Evolutionary conservation across 2,888 invertebrate genomes (phyloP), one percentile per base, ranked within the genome.

Genomic region (Pyrocoelia pectoralis): DNA sequence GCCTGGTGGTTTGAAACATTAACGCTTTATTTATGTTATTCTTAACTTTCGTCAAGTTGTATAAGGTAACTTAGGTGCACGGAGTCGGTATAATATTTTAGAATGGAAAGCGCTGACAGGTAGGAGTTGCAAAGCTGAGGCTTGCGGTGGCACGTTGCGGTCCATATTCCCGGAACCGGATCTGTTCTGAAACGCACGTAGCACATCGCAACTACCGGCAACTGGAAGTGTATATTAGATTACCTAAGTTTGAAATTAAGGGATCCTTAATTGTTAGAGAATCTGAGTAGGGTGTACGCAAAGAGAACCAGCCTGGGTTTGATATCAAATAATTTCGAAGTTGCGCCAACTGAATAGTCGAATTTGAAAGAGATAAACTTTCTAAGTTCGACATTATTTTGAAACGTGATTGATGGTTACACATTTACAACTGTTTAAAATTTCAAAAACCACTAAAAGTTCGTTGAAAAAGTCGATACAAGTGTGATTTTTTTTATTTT

Each of bases 171-270:
- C 62, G 65, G 67, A 67, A 65, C 62, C 67, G 67, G 67, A 67
- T 62, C 61, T 65, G 59, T 50, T 65, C 56, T 56, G 61, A 59
- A 67, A 65, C 67, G 67, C 67, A 67, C 67, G 67, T 67, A 67
- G 61, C 65, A 61, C 62, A 67, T 65, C 65, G 67, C 50, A 59
- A 61, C 67, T 60, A 62, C 65, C 59, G 62, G 64, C 57, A 65
- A 67, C 53, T 65, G 65, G 56, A 67, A 67, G 67, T 65, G 56
- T 61, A 65, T 59, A 67, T 67, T 67, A 67, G 65, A 67, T 67
- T 67, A 67, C 55, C 65, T 59, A 65, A 67, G 65, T 67, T 64
- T 65, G 56, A 65, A 67, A 60, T 67, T 65, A 65, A 51, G 65
- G 62, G 53, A 52, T 38, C 56, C 52, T 59, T 67, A 67, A 67